Conservation (phyloP, 2,113 vertebrate species). For the Aegypius monachus region DNA sequence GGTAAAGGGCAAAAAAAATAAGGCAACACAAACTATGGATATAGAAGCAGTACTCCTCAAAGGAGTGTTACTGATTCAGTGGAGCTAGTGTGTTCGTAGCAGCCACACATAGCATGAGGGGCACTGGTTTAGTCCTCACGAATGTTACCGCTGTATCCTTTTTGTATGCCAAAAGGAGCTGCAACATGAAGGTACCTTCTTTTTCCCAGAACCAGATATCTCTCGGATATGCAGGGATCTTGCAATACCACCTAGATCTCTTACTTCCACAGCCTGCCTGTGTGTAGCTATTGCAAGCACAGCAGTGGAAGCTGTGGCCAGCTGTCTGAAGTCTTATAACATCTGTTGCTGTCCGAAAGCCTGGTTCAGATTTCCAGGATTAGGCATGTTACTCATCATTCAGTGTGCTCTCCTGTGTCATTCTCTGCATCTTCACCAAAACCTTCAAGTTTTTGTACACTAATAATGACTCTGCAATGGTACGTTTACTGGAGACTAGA, state of each 20-base stretch:
- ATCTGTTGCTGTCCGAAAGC: constrained; percentile 13
- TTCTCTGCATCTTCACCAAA: not conserved
- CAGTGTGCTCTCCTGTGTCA: not conserved
- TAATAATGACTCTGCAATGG: not conserved
- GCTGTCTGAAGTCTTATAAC: not conserved
- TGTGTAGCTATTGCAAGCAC: not conserved
- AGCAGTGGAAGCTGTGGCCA: not conserved
- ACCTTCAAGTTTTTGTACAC: not conserved
- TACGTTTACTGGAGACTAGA: not conserved
- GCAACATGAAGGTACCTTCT: not conserved
- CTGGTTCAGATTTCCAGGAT: not conserved
- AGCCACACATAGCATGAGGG: fast-evolving
- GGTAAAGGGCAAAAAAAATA: not conserved
- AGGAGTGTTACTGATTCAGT: not conserved
- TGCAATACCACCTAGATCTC: not conserved
- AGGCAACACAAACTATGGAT: not conserved
- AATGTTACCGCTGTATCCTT: not conserved
- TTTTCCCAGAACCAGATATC: not conserved
- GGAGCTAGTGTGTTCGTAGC: not conserved
- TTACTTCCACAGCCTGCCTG: not conserved
- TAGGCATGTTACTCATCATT: not conserved
- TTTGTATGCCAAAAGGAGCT: not conserved
- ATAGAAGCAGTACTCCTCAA: not conserved
- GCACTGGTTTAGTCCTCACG: not conserved
- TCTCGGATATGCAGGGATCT: not conserved